Conservation (phyloP, 64 coral and sea anemone genomes). For the Pocillopora damicornis region DNA sequence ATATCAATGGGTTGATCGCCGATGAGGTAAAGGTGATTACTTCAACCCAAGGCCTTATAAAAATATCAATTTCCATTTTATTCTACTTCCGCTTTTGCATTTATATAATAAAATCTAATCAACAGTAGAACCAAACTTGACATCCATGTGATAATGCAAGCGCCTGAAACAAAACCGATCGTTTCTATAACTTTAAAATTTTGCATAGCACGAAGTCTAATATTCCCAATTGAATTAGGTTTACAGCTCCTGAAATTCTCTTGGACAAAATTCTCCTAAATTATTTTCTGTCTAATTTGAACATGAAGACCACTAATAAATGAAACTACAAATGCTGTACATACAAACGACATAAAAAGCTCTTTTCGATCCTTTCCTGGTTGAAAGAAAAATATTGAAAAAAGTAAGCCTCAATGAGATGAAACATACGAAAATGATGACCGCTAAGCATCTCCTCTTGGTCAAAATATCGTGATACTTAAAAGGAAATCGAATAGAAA, state of each 20-base stretch:
- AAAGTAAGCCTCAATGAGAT: background rate
- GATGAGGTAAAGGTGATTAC: background rate
- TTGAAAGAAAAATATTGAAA: background rate
- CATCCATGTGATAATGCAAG: background rate
- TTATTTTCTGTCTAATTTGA: background rate
- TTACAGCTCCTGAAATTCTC: too few relatives aligned
- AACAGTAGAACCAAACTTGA: background rate
- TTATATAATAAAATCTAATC: background rate
- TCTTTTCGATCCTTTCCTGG: too few relatives aligned
- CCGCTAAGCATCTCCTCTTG: background rate
- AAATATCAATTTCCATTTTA: background rate
- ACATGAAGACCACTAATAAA: background rate
- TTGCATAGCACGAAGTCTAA: background rate
- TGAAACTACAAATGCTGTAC: background rate
- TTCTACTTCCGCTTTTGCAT: too few relatives aligned
- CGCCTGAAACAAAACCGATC: background rate
- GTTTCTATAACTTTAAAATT: background rate
- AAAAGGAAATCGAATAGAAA: constrained; percentile 16
- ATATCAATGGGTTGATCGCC: background rate
- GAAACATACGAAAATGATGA: background rate
- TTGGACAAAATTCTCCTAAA: background rate
- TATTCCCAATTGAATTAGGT: too few relatives aligned
- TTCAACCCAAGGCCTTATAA: background rate
- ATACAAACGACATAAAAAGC: background rate
- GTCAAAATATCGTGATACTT: constrained; percentile 3